These are phyloP conservation scores for Neria commutata DNA, from an alignment of 2,888 invertebrate genomes.

Conservation along the genomic window DNA sequence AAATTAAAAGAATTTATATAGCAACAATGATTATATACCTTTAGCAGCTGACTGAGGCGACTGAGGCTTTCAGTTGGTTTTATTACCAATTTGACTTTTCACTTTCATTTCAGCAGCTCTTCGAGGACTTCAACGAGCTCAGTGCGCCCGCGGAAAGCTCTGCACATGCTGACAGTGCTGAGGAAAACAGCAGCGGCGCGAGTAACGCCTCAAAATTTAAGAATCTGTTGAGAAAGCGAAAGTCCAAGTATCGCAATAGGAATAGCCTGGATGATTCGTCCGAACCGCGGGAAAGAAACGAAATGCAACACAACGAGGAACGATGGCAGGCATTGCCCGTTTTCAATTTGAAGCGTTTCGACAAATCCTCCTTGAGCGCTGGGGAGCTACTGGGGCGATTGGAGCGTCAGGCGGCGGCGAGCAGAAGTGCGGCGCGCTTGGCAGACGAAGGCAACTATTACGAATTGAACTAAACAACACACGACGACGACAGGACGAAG, in stretches of 20 bases:
- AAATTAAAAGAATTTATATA: too few relatives aligned
- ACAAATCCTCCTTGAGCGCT: background rate
- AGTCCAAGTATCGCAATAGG: background rate
- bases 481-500: background rate
- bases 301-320: constrained; percentile 3
- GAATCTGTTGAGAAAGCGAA: constrained; percentile 6
- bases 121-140: background rate
- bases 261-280: constrained; percentile 15
- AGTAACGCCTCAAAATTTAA: background rate
- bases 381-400: constrained; percentile 10
- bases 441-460: constrained; percentile 17
- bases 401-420: background rate
- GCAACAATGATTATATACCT: too few relatives aligned
- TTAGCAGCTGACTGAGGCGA: too few relatives aligned
- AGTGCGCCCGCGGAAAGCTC: background rate
- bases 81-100: too few relatives aligned
- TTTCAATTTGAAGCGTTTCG: constrained; percentile 6
- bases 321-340: constrained; percentile 26
- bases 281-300: too few relatives aligned
- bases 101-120: background rate
- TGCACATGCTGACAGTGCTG: background rate
- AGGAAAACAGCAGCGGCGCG: background rate
- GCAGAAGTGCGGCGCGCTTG: too few relatives aligned
- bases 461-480: constrained; percentile 19
- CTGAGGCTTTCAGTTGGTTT: background rate